Evolutionary conservation across 2,797 vertebrate species (phyloP), one percentile per base, ranked within the genome.

Genomic region (Pangasius macronema): DNA sequence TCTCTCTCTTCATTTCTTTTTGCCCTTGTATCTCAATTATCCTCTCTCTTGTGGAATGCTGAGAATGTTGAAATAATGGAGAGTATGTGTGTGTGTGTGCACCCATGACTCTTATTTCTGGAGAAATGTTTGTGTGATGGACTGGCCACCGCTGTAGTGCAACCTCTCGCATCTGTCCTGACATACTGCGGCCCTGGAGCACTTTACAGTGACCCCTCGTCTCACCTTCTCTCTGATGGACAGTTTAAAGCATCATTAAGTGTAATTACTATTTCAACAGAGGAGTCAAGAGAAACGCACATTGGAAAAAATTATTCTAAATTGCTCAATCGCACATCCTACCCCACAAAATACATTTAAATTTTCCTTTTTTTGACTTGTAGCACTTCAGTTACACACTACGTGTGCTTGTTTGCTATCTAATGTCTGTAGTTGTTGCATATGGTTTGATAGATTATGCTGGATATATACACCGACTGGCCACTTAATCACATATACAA

Each of bases 161-260:
- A 89, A 82, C 94, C 92, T 90, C 85, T 90, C 82, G 92, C 92
- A 92, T 94, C 89, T 90, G 92, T 92, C 91, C 92, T 93, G 93
- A 94, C 93, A 93, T 92, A 20, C 76, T 20, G 90, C 91, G 93
- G 95, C 83, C 90, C 91, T 77, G 76, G 91, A 95, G 93, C 95
- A 95, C 95, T 96, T 95, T 94, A 93, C 86, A 85, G 87, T 93
- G 95, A 96, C 95, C 95, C 68, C 87, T 89, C 88, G 88, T 88
- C 92, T 94, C 95, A 94, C 95, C 95, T 93, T 90, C 89, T 22
- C 91, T 87, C 93, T 95, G 95, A 95, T 91, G 93, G 95, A 95
- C 93, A 93, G 94, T 95, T 96, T 95, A 96, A 95, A 95, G 94
- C 92, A 92, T 94, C 94, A 96, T 96, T 96, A 95, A 94, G 93